These are phyloP conservation scores for Neotoxoptera formosana DNA, from an alignment of 1,140 invertebrate species.

Conservation along the genomic window DNA sequence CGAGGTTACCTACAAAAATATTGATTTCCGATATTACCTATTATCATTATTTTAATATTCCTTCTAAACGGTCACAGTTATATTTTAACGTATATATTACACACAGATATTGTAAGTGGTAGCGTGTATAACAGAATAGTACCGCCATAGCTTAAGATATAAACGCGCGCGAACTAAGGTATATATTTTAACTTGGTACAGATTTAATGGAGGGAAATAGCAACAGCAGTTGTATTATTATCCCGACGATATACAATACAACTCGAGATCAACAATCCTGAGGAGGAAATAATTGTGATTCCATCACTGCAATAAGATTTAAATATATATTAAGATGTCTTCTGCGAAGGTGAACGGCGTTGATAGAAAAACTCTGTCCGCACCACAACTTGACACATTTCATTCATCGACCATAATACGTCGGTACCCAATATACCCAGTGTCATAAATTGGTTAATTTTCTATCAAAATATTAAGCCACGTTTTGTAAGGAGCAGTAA, in stretches of 20 bases:
- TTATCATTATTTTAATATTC: too few relatives aligned
- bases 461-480: not conserved
- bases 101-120: too few relatives aligned
- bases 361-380: not conserved
- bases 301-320: not conserved
- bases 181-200: too few relatives aligned
- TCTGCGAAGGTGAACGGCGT: not conserved
- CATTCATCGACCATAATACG: not conserved
- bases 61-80: too few relatives aligned
- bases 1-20: too few relatives aligned
- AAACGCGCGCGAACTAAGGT: too few relatives aligned
- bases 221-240: not conserved
- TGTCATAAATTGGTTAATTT: not conserved
- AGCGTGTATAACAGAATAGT: too few relatives aligned
- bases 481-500: not conserved
- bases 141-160: too few relatives aligned
- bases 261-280: not conserved
- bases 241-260: not conserved
- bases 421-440: too few relatives aligned
- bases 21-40: too few relatives aligned
- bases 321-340: not conserved
- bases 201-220: too few relatives aligned
- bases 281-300: not conserved
- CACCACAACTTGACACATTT: not conserved
- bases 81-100: too few relatives aligned